phyloP scores from a whole-genome alignment of 2,888 invertebrate genomes.

The Sinelater perroti region DNA sequence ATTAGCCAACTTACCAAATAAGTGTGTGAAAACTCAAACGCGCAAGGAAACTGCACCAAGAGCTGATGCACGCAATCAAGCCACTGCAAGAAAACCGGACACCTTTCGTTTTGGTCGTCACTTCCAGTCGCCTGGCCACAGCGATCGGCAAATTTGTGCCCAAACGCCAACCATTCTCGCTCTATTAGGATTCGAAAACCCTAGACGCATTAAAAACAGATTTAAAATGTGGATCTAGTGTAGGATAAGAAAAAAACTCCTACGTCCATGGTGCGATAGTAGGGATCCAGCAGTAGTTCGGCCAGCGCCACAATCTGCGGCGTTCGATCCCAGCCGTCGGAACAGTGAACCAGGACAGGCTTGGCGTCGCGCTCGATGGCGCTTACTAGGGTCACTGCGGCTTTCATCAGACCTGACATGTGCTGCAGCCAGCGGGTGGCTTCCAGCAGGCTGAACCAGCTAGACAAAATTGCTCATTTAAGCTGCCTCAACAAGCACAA shows the following conservation, averaged over 20 bases:
- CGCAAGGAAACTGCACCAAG: constrained; percentile 85
- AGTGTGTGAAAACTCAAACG: constrained; percentile 94
- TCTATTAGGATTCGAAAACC: constrained; percentile 94
- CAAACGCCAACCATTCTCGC: constrained; percentile 97
- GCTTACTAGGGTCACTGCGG: constrained; percentile 81
- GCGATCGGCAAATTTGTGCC: constrained; percentile 97
- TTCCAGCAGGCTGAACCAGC: constrained; percentile 90
- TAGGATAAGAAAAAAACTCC: no score
- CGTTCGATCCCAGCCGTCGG: constrained; percentile 99
- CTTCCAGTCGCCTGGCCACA: constrained; percentile 84
- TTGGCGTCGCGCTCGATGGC: constrained; percentile 83
- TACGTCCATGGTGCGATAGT: constrained; percentile 91
- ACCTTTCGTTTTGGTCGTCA: constrained; percentile 93
- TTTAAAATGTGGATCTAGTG: no score
- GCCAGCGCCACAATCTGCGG: constrained; percentile 95
- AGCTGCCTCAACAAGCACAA: background rate
- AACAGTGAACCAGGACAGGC: constrained; percentile 96
- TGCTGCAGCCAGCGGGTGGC: constrained; percentile 92
- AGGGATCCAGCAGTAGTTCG: constrained; percentile 91
- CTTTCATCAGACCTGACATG: constrained; percentile 83
- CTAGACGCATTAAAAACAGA: constrained; percentile 60
- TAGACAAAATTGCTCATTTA: constrained; percentile 57
- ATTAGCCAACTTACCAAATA: constrained; percentile 78
- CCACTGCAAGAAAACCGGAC: constrained; percentile 98
- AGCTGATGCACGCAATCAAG: constrained; percentile 96